phyloP scores from a whole-genome alignment of 2,797 vertebrate species.

The Phrynocephalus forsythii region DNA sequence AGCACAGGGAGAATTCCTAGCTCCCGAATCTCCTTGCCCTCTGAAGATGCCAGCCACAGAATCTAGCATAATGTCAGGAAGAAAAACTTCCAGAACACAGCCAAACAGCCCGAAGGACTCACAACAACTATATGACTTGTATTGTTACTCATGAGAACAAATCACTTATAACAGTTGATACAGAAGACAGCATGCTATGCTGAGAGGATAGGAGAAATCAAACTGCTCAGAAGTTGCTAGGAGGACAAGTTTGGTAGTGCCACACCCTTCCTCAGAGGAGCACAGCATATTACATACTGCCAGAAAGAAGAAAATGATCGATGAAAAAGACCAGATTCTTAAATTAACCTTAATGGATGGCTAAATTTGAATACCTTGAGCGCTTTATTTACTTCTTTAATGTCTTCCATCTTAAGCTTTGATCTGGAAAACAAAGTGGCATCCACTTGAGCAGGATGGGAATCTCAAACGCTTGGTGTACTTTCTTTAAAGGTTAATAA shows the following conservation, averaged over 20 bases:
- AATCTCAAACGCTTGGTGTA: background rate
- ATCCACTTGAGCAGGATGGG: background rate
- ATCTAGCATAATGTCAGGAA: too few species aligned
- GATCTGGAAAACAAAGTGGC: conserved; percentile 80
- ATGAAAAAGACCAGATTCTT: background rate
- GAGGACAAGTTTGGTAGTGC: background rate
- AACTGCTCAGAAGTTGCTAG: background rate
- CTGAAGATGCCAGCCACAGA: too few species aligned
- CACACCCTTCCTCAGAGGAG: background rate
- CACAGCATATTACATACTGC: background rate
- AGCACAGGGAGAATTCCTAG: too few species aligned
- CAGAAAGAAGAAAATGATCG: background rate
- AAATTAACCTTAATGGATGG: background rate
- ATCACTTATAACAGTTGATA: too few species aligned
- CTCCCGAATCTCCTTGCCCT: too few species aligned
- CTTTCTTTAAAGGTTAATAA: background rate
- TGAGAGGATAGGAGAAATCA: background rate
- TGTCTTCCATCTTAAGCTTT: conserved; percentile 99
- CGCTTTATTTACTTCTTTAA: conserved; percentile 98
- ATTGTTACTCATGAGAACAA: too few species aligned
- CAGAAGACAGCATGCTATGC: background rate
- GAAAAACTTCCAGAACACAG: too few species aligned
- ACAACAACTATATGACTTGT: too few species aligned
- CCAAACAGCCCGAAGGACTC: too few species aligned
- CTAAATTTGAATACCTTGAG: conserved; percentile 86